These are phyloP conservation scores for Eidolon helvum DNA, from an alignment of 2,113 vertebrate species.

Conservation along the genomic window DNA sequence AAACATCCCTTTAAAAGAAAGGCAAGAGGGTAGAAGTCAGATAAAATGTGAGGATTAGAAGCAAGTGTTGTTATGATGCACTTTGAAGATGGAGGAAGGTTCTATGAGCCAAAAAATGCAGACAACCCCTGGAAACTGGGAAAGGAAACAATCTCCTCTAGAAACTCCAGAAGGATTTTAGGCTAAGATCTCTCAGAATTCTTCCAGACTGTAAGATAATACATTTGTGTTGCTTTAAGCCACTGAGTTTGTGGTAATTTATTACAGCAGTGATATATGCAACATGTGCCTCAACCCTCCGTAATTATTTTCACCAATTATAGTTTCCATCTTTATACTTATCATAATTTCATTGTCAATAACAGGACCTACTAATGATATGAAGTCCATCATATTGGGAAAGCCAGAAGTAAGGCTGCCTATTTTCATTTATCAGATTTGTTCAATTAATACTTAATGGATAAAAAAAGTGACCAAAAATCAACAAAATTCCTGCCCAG, in stretches of 20 bases:
- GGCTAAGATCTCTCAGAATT: not conserved
- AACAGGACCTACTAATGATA: not conserved
- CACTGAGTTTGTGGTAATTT: not conserved
- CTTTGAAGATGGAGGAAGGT: not conserved
- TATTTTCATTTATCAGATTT: constrained; percentile 20
- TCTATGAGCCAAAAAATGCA: not conserved
- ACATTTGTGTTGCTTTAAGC: not conserved
- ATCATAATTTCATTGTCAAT: not conserved
- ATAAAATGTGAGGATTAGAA: not conserved
- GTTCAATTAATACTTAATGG: not conserved
- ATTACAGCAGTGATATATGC: not conserved
- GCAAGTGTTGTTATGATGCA: not conserved
- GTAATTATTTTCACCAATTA: not conserved
- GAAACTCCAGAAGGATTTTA: not conserved
- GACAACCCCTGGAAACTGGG: not conserved
- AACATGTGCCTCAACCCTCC: not conserved
- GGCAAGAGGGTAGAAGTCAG: not conserved
- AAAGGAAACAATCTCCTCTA: not conserved
- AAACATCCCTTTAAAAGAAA: not conserved
- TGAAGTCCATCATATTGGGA: not conserved
- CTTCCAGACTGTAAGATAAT: not conserved
- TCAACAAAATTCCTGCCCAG: not conserved
- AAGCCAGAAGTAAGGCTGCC: not conserved
- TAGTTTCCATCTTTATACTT: not conserved
- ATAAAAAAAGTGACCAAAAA: not conserved